phyloP scores from a whole-genome alignment of 2,888 invertebrate species.

The Cephonodes hylas region DNA sequence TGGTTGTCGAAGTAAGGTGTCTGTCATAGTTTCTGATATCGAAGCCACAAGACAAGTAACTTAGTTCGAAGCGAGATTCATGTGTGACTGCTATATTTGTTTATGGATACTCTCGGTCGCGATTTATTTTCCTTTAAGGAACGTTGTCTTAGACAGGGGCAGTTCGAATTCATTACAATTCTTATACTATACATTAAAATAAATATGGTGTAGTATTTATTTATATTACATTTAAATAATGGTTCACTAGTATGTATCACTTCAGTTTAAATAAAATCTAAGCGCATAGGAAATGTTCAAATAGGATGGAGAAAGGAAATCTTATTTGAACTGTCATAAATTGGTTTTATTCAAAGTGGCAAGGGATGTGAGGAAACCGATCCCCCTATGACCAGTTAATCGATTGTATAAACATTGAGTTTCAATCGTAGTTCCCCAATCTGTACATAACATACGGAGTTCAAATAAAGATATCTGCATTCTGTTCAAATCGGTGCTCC shows the following conservation, averaged over 20 bases:
- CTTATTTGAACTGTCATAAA: not conserved
- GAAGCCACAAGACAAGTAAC: no score
- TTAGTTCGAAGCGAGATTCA: no score
- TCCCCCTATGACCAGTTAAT: constrained; percentile 38
- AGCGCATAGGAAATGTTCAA: not conserved
- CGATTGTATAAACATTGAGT: constrained; percentile 62
- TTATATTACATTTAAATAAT: not conserved
- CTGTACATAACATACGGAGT: constrained; percentile 60
- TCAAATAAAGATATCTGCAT: constrained; percentile 77
- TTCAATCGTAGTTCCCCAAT: constrained; percentile 59
- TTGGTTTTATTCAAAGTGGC: constrained; percentile 2
- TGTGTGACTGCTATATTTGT: no score
- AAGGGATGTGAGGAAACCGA: not conserved
- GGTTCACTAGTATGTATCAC: not conserved
- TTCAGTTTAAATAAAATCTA: not conserved
- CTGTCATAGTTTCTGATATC: no score
- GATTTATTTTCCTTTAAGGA: not conserved
- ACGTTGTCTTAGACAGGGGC: not conserved
- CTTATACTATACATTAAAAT: no score
- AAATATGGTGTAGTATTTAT: no score
- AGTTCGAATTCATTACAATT: no score
- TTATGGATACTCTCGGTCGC: not conserved
- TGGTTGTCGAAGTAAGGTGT: no score
- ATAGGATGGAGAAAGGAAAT: not conserved
- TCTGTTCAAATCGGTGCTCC: constrained; percentile 55